phyloP scores from a whole-genome alignment of 2,888 invertebrate species.

The Melipona bicolor region DNA sequence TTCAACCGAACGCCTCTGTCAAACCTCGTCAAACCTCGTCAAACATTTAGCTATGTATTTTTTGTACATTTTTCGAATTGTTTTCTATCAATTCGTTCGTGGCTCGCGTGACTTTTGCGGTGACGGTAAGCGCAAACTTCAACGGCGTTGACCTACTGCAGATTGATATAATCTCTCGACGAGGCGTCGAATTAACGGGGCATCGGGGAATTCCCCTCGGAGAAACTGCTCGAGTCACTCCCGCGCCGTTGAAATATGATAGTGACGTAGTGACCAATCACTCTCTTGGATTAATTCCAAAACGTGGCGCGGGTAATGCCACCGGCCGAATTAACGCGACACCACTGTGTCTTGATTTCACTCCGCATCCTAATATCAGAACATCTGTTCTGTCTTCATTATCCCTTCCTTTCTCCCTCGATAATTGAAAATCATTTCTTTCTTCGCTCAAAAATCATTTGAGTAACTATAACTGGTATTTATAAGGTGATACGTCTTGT shows the following conservation, averaged over 20 bases:
- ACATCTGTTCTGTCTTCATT: not conserved
- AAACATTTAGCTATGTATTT: no score
- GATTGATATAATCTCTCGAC: not conserved
- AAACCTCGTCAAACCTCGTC: no score
- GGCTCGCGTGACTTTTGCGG: not conserved
- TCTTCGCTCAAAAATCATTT: not conserved
- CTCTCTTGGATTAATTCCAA: constrained; percentile 9
- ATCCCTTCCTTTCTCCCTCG: not conserved
- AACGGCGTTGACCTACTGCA: not conserved
- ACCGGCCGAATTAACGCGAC: constrained; percentile 6
- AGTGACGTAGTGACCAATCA: not conserved
- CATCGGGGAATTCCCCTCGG: not conserved
- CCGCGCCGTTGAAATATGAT: not conserved
- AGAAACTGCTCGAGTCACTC: not conserved
- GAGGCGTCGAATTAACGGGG: not conserved
- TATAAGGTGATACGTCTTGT: not conserved
- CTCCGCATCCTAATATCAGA: not conserved
- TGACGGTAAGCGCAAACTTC: not conserved
- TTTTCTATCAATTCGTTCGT: not conserved
- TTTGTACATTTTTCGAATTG: no score
- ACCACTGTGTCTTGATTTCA: not conserved
- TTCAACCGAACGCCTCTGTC: no score
- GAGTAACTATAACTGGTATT: no score
- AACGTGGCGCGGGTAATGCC: not conserved
- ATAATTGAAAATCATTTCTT: not conserved